These are phyloP conservation scores for Lagocephalus sceleratus DNA, from an alignment of 2,797 vertebrate species.

Conservation along the genomic window DNA sequence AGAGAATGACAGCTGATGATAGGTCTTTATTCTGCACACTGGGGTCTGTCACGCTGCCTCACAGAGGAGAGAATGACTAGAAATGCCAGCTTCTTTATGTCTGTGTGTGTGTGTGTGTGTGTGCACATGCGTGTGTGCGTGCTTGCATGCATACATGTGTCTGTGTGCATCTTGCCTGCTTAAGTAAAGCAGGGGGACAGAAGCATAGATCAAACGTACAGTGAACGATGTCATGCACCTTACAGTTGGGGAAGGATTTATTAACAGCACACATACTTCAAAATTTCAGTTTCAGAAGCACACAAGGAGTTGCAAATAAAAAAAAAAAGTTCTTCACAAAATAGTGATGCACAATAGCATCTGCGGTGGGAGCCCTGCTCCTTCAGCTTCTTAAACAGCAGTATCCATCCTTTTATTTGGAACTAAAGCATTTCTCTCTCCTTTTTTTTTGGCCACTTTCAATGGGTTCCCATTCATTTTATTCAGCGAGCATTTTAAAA, in stretches of 20 bases:
- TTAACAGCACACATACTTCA: conserved; percentile 14
- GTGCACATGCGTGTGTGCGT: conserved; percentile 2
- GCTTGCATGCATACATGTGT: not conserved
- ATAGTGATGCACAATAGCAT: conserved; percentile 27
- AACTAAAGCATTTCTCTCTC: conserved; percentile 10
- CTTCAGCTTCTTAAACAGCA: conserved; percentile 21
- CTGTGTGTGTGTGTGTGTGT: conserved; percentile 11
- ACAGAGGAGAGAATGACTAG: conserved; percentile 46
- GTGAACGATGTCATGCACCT: conserved; percentile 12
- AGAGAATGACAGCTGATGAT: conserved; percentile 57
- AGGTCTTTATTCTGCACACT: conserved; percentile 59
- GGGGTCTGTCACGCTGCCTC: conserved; percentile 57
- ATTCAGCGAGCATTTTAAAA: conserved; percentile 2
- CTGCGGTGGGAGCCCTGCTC: conserved; percentile 40
- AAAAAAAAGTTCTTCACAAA: conserved; percentile 25
- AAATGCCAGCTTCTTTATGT: conserved; percentile 43
- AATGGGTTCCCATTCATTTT: conserved; percentile 8
- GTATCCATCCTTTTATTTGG: conserved; percentile 25
- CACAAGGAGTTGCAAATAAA: conserved; percentile 21
- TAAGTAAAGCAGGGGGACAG: not conserved
- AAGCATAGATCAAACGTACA: conserved; percentile 1
- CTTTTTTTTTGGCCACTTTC: not conserved
- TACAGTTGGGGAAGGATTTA: conserved; percentile 8
- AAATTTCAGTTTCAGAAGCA: conserved; percentile 2
- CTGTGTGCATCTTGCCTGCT: not conserved